A percentile compares a stretch with the other conserved stretches of the same genome.
phyloP scores from a whole-genome alignment of 2,888 invertebrate genomes.

The Amblyteles armatorius region DNA sequence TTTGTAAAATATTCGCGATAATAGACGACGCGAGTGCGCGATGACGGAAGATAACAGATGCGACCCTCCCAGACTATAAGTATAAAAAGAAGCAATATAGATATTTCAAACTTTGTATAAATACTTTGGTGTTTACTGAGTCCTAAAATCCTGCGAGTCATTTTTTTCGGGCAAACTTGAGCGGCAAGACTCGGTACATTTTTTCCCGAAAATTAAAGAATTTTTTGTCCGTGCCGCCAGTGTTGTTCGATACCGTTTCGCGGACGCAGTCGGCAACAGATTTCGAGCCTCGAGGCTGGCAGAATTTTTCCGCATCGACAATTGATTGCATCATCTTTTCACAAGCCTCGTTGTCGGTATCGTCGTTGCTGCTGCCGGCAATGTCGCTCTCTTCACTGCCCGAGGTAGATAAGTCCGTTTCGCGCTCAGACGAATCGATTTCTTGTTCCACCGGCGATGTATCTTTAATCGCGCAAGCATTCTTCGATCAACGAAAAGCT shows the following conservation, averaged over 20 bases:
- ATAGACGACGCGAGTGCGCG: neutral
- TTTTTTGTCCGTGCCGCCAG: constrained; percentile 13
- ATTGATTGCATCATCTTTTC: constrained; percentile 14
- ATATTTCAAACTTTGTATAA: constrained; percentile 62
- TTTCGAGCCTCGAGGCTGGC: neutral
- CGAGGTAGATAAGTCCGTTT: constrained; percentile 9
- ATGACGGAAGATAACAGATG: neutral
- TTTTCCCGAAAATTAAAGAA: constrained; percentile 40
- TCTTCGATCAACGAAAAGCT: neutral
- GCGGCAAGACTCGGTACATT: constrained; percentile 32
- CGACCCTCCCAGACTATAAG: constrained; percentile 12
- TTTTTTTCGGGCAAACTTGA: constrained; percentile 35
- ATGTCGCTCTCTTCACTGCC: constrained; percentile 47
- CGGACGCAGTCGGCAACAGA: constrained; percentile 30
- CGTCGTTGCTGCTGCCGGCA: constrained; percentile 21
- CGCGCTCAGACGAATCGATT: constrained; percentile 1
- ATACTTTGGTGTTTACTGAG: neutral
- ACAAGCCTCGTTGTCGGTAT: constrained; percentile 4
- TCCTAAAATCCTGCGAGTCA: constrained; percentile 6
- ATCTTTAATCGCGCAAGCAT: constrained; percentile 1
- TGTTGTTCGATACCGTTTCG: neutral
- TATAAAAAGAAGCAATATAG: constrained; percentile 60
- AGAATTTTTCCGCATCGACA: constrained; percentile 1
- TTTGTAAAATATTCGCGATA: constrained; percentile 59
- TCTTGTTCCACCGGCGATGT: constrained; percentile 13